Conservation (phyloP, 2,888 invertebrate genomes). For the Allacma fusca region DNA sequence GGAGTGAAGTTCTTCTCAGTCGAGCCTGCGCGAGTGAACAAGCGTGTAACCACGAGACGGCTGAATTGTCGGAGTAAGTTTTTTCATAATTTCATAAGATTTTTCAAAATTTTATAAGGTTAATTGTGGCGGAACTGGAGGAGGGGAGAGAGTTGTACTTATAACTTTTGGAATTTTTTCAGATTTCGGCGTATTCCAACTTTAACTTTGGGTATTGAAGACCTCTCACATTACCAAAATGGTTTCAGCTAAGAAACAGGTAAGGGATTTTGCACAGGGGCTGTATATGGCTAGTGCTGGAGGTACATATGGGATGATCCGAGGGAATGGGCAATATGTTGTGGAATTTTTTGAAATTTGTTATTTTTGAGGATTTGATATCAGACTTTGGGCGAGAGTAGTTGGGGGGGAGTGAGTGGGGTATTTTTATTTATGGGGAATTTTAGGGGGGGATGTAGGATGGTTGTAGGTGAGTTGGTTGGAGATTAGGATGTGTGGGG, state of each 20-base stretch:
- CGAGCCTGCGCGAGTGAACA: constrained; percentile 20
- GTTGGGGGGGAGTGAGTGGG: too few relatives aligned
- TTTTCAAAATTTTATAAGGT: not conserved
- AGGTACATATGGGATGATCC: not conserved
- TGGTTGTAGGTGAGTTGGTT: too few relatives aligned
- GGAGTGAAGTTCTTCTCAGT: not conserved
- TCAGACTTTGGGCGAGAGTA: too few relatives aligned
- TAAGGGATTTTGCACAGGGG: constrained; percentile 64
- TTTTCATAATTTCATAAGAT: not conserved
- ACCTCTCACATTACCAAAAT: constrained; percentile 67
- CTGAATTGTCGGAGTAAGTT: constrained; percentile 5
- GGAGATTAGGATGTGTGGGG: too few relatives aligned
- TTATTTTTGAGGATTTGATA: constrained; percentile 26
- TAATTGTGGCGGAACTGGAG: not conserved
- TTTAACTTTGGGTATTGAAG: not conserved
- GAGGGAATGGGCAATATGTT: not conserved
- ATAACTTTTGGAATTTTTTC: not conserved
- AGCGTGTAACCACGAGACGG: constrained; percentile 23
- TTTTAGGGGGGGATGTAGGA: too few relatives aligned
- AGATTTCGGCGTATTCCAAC: constrained; percentile 5
- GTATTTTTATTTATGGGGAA: too few relatives aligned
- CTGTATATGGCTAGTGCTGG: not conserved
- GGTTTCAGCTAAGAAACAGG: constrained; percentile 89
- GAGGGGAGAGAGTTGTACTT: not conserved
- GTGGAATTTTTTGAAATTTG: constrained; percentile 4